Evolutionary conservation across 1,140 invertebrate species (phyloP), one percentile per base, ranked within the genome.

Genomic region (Hypothenemus hampei): DNA sequence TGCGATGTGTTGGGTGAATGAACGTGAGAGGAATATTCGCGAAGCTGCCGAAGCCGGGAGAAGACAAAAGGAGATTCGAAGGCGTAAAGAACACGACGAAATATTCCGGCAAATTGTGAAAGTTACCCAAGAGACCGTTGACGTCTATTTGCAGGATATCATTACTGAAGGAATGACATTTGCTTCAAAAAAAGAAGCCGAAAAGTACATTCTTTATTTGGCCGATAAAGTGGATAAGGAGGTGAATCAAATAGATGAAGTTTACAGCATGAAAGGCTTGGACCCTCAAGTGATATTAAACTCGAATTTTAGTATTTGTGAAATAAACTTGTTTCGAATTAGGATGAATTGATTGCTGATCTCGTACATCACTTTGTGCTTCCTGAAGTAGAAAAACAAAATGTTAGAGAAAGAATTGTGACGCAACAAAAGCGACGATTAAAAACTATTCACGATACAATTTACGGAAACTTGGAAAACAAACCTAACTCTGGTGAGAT

Each of bases 21-120:
- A 87, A 63, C 70, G 83, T 41, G 80, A 85, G 58, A 75, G 84
- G 53, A 65, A 77, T 19, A 78, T 80, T 63, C 72, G 81, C n/a
- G 85, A 89, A 71, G 84, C 84, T 0, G 80, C 78, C 29, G 85
- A 88, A 70, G 82, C 80, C 33, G 83, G 85, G 1, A 73, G 78
- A 48, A 69, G 84, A 24, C 85, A 89, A 68, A 72, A 78, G 31
- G 85, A 88, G 64, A 76, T 83, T 51, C 74, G 81, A 56, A 69
- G 81, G 18, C 69, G 83, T 31, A 68, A 77, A 47, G 84, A 87
- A 69, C 80, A 87, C 41, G 85, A 89, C 61, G 84, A 88, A 72
- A 82, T 88, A 65, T 89, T 54, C 26, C 45, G 22, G 51, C 48
- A 51, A 51, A 51, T 51, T 18, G 48, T 51, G 5, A 51, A 69